Evolutionary conservation across 2,113 vertebrate species (phyloP).

Genomic region (Neomonachus schauinslandi): DNA sequence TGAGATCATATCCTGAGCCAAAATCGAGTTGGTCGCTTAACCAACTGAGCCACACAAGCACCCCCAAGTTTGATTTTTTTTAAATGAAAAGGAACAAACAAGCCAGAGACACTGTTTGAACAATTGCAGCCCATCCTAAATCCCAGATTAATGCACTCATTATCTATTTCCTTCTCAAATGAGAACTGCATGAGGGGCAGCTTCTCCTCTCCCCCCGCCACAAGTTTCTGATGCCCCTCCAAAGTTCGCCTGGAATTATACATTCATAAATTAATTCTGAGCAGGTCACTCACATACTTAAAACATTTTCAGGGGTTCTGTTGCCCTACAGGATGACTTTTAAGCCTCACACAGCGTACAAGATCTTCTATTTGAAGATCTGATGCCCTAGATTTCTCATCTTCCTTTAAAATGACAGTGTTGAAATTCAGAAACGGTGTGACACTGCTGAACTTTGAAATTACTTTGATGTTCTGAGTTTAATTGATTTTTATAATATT

Average conservation of each 20-base stretch:
- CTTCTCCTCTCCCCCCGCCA: background rate
- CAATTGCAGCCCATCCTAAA: background rate
- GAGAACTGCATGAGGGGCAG: background rate
- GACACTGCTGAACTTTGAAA: constrained; percentile 35
- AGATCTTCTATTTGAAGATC: background rate
- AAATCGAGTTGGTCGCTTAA: background rate
- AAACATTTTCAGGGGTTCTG: background rate
- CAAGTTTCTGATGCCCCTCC: background rate
- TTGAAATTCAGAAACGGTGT: constrained; percentile 36
- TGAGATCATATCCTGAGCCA: background rate
- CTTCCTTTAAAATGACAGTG: constrained; percentile 3
- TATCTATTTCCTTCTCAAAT: background rate
- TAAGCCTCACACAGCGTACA: background rate
- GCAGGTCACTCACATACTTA: background rate
- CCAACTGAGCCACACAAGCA: background rate
- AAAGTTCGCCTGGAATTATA: background rate
- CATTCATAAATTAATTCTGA: constrained; percentile 12
- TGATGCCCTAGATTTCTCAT: background rate
- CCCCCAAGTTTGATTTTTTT: background rate
- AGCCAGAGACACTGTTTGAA: background rate
- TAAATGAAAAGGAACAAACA: background rate
- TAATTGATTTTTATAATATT: constrained; percentile 30
- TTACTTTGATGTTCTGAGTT: background rate
- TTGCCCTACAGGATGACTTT: background rate
- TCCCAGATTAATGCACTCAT: background rate